Conservation (phyloP, 2,888 invertebrate genomes). For the Troides oblongomaculatus region DNA sequence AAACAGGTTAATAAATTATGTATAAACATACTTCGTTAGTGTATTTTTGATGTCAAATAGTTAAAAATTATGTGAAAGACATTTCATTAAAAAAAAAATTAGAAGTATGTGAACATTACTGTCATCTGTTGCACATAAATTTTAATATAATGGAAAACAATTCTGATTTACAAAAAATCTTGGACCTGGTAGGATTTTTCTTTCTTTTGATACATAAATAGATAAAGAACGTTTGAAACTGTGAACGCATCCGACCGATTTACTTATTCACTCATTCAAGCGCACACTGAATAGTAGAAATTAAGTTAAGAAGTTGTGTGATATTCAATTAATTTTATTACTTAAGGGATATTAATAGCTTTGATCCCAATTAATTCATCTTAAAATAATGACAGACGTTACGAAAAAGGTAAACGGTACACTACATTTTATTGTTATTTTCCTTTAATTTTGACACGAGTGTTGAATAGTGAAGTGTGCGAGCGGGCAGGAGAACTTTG, state of each 20-base stretch:
- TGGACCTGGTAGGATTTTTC: slow-evolving; percentile 30
- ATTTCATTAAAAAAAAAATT: slow-evolving; percentile 34
- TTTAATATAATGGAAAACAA: slow-evolving; percentile 35
- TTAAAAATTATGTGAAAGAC: slow-evolving; percentile 34
- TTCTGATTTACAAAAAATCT: slow-evolving; percentile 33
- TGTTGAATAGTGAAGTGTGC: slow-evolving; percentile 54
- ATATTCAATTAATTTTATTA: slow-evolving; percentile 39
- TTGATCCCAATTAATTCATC: slow-evolving; percentile 37
- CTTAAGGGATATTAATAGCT: slow-evolving; percentile 38
- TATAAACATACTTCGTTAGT: background rate
- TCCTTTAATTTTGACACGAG: slow-evolving; percentile 56
- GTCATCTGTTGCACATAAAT: slow-evolving; percentile 30
- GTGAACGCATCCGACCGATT: slow-evolving; percentile 41
- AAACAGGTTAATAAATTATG: background rate
- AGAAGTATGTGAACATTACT: slow-evolving; percentile 28
- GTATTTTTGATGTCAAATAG: slow-evolving; percentile 14
- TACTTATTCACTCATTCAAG: slow-evolving; percentile 48
- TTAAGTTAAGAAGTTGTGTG: slow-evolving; percentile 29
- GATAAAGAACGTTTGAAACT: slow-evolving; percentile 25
- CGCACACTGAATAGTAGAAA: slow-evolving; percentile 33
- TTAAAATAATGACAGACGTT: slow-evolving; percentile 68
- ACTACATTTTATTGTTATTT: slow-evolving; percentile 33
- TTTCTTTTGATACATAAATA: slow-evolving; percentile 23
- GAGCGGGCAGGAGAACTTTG: slow-evolving; percentile 53
- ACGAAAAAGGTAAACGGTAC: slow-evolving; percentile 66